Conservation (phyloP, 1,140 invertebrate species). For the Procambarus clarkii region DNA sequence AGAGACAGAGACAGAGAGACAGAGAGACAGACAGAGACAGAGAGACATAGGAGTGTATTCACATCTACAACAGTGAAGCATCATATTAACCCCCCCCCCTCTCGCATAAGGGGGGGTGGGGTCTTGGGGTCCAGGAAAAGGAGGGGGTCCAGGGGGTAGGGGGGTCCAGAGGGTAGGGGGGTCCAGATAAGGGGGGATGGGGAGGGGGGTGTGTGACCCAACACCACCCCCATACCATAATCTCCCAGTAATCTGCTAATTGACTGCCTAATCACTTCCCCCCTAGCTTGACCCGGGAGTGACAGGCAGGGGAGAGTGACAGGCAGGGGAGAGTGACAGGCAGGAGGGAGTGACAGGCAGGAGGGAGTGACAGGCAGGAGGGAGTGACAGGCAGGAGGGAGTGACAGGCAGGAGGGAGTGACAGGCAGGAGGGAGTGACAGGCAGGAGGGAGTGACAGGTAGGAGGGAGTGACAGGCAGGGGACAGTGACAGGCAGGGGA, state of each 20-base stretch:
- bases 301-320: neutral
- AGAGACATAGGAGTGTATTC: neutral
- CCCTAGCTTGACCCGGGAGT: neutral
- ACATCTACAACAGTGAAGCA: too few species aligned
- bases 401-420: too few species aligned
- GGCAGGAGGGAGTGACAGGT: neutral
- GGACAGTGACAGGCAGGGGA: neutral
- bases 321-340: neutral
- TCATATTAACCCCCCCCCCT: too few species aligned
- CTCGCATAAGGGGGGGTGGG: too few species aligned
- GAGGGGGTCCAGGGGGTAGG: neutral
- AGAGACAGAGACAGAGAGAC: neutral
- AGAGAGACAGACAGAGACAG: neutral
- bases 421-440: too few species aligned
- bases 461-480: neutral
- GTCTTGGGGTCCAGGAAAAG: too few species aligned
- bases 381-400: too few species aligned
- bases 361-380: too few species aligned
- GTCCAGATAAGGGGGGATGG: neutral
- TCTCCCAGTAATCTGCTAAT: too few species aligned
- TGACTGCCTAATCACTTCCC: too few species aligned
- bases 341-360: too few species aligned
- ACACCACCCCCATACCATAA: too few species aligned
- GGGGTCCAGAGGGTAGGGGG: neutral
- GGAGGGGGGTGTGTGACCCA: neutral